Percentiles rank a stretch among this genome's conserved stretches.
phyloP scores from a whole-genome alignment of 2,888 invertebrate genomes.

The Eupithecia dodoneata region DNA sequence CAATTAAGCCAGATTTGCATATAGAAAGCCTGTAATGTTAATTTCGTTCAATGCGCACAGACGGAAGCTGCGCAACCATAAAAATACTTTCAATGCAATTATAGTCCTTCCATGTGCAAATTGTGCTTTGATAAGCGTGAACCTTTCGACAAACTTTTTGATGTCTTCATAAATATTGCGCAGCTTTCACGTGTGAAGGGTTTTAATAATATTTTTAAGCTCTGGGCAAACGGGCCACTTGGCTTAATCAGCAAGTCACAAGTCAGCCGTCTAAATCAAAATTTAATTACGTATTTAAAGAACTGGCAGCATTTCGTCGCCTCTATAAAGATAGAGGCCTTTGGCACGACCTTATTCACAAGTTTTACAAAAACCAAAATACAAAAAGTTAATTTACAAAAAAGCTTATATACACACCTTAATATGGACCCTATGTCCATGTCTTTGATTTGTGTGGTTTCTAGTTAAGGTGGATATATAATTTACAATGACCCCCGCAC shows the following conservation, averaged over 20 bases:
- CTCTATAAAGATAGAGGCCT: background rate
- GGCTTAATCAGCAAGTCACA: background rate
- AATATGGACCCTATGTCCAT: too few species aligned
- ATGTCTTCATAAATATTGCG: conserved; percentile 75
- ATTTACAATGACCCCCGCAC: too few species aligned
- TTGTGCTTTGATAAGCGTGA: conserved; percentile 61
- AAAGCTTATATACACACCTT: too few species aligned
- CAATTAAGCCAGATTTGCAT: conserved; percentile 57
- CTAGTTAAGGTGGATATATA: too few species aligned
- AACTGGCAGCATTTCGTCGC: background rate
- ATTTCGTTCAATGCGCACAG: conserved; percentile 55
- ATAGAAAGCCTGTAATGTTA: conserved; percentile 60
- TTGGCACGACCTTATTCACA: background rate
- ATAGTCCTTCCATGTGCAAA: conserved; percentile 61
- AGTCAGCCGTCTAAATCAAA: background rate
- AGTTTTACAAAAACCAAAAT: background rate
- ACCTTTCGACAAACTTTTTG: conserved; percentile 59
- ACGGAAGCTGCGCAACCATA: conserved; percentile 55
- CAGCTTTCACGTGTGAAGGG: conserved; percentile 70
- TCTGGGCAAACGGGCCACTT: conserved; percentile 5
- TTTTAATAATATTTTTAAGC: conserved; percentile 45
- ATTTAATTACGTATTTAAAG: background rate
- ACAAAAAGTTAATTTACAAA: too few species aligned
- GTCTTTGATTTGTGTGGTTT: too few species aligned
- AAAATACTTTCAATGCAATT: conserved; percentile 73